Evolutionary conservation across 2,888 invertebrate species (phyloP), one percentile per base, ranked within the genome.

Genomic region (Tolmerus cingulatus): DNA sequence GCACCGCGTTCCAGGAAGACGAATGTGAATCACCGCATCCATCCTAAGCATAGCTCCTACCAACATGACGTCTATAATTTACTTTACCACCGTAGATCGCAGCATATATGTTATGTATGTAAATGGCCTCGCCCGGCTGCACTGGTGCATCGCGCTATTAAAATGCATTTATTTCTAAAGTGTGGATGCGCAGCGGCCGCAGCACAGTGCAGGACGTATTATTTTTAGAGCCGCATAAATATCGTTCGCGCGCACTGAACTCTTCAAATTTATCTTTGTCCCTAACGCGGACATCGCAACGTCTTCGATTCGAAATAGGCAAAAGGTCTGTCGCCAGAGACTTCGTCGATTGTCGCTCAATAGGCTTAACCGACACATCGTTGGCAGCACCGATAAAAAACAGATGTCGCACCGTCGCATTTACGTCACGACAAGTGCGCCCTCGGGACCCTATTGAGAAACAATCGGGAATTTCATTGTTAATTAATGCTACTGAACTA

Each of bases 201-300:
- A 16, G 16, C 74, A 76, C 37, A 76, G 66, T 34, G 37, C 74
- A 27, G 27, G 9, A 16, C 30, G 74, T 74, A 23, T 74, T 76
- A 76, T 76, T 76, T 76, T 76, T 76, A 76, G 76, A 76, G 76
- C 37, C 76, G 76, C 76, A 76, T 37, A 76, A 76, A 66, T 66
- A 66, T 66, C 66, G 66, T 66, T 27, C 66, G 23, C 66, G 66
- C 66, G 66, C 55, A 19, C 66, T 66, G 27, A 66, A 66, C 66
- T 66, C 66, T 66, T 66, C 66, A 23, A 66, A 66, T 23, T 12
- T 66, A 23, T 66, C 66, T 66, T 66, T 66, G 9, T 66, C 27
- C 66, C 66, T 19, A 19, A 27, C 19, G 27, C 23, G 66, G 66
- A 66, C 66, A 66, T 66, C 23, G 27, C 66, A 27, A 27, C 66